Evolutionary conservation across 2,888 invertebrate genomes (phyloP).

Genomic region (Ichneumoninae sp.): DNA sequence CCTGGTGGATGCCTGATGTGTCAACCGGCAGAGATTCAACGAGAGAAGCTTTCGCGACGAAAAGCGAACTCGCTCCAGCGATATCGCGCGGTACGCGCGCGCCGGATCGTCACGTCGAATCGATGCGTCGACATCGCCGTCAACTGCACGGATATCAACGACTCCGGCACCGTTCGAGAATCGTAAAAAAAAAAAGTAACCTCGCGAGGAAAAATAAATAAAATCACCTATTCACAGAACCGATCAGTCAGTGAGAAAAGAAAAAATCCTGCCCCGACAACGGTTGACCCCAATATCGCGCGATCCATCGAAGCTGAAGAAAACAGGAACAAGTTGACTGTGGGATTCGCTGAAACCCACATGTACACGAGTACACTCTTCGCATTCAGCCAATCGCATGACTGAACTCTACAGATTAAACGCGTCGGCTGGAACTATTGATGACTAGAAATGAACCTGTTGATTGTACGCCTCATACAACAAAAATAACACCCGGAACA

Average conservation of each 20-base stretch:
- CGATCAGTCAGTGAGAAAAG: neutral
- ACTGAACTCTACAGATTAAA: neutral
- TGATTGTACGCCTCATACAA: neutral
- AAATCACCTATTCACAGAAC: slow-evolving; percentile 3
- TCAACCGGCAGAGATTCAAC: slow-evolving; percentile 55
- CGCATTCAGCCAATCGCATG: neutral
- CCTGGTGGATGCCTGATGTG: slow-evolving; percentile 55
- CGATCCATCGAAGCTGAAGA: neutral
- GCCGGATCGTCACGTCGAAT: slow-evolving; percentile 64
- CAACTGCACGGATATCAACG: slow-evolving; percentile 49
- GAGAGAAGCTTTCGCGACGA: slow-evolving; percentile 49
- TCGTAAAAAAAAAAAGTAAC: neutral
- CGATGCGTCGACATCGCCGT: slow-evolving; percentile 61
- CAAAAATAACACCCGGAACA: slow-evolving; percentile 12
- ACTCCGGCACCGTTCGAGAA: neutral
- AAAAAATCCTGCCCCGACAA: neutral
- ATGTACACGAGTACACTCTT: neutral
- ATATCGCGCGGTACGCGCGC: slow-evolving; percentile 63
- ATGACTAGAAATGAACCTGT: neutral
- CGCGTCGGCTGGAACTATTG: neutral
- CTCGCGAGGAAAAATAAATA: slow-evolving; percentile 3
- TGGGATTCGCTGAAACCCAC: neutral
- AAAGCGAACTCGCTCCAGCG: slow-evolving; percentile 50
- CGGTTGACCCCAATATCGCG: neutral
- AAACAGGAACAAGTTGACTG: neutral